These are phyloP conservation scores for Limnephilus auricula DNA, from an alignment of 2,888 invertebrate species.

Conservation along the genomic window DNA sequence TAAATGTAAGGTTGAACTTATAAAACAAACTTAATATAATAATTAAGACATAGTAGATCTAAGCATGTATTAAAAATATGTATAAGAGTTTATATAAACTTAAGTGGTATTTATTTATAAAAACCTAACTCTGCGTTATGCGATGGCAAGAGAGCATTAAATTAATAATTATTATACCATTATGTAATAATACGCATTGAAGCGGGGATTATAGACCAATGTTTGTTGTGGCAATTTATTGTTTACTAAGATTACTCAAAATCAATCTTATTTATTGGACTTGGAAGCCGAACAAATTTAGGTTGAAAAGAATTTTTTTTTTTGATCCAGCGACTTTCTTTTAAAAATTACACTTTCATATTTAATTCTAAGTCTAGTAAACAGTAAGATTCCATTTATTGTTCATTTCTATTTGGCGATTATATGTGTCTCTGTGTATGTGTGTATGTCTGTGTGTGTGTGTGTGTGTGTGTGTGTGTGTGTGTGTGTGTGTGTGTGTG, in stretches of 20 bases:
- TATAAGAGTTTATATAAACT: background rate
- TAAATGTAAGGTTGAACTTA: background rate
- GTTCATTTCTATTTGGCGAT: background rate
- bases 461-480: no score
- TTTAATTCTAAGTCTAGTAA: background rate
- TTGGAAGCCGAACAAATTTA: background rate
- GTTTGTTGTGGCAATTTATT: background rate
- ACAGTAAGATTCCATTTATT: background rate
- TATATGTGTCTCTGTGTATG: no score
- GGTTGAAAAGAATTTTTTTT: background rate
- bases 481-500: no score
- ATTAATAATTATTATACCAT: background rate
- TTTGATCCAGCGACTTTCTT: no score
- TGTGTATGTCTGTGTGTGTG: no score
- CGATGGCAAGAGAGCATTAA: constrained; percentile 36
- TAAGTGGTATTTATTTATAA: background rate
- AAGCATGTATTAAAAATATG: background rate
- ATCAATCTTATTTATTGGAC: background rate
- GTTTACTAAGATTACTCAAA: background rate
- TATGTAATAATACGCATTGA: background rate
- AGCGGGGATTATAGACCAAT: background rate
- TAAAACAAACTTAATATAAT: background rate
- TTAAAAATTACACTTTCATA: background rate
- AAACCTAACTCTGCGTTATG: constrained; percentile 8
- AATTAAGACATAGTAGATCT: background rate